Evolutionary conservation across 2,797 vertebrate species (phyloP).

Genomic region (Coregonus sp.): DNA sequence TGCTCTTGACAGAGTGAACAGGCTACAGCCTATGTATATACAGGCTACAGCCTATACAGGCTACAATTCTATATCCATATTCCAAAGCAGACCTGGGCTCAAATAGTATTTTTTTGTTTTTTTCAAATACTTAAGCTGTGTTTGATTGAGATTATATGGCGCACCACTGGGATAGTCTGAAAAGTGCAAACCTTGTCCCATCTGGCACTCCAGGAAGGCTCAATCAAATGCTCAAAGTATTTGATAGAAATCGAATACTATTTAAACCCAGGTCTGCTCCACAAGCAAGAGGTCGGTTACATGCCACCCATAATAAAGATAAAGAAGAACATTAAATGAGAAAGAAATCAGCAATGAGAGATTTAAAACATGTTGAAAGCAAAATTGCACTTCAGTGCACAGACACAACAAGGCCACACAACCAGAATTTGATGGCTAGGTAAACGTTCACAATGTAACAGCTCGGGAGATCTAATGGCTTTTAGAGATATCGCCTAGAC

Average conservation of each 20-base stretch:
- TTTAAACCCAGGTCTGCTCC: background rate
- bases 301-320: background rate
- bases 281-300: background rate
- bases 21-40: background rate
- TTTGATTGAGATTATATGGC: background rate
- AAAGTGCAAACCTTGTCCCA: too few relatives aligned
- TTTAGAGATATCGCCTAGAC: constrained; percentile 41
- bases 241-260: background rate
- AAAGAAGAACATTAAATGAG: constrained; percentile 19
- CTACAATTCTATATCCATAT: constrained; percentile 18
- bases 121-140: background rate
- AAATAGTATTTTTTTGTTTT: background rate
- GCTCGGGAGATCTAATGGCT: constrained; percentile 21
- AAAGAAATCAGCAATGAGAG: background rate
- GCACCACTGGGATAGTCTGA: background rate
- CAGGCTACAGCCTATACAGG: too few relatives aligned
- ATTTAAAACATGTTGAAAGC: constrained; percentile 22
- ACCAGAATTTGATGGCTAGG: constrained; percentile 27
- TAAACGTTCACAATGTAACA: constrained; percentile 36
- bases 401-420: constrained; percentile 25
- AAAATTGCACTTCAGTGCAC: constrained; percentile 42
- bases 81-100: constrained; percentile 11
- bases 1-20: background rate
- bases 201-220: background rate
- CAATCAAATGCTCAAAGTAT: background rate